These are phyloP conservation scores for Mercenaria mercenaria DNA, from an alignment of 1,140 invertebrate genomes.

Conservation along the genomic window DNA sequence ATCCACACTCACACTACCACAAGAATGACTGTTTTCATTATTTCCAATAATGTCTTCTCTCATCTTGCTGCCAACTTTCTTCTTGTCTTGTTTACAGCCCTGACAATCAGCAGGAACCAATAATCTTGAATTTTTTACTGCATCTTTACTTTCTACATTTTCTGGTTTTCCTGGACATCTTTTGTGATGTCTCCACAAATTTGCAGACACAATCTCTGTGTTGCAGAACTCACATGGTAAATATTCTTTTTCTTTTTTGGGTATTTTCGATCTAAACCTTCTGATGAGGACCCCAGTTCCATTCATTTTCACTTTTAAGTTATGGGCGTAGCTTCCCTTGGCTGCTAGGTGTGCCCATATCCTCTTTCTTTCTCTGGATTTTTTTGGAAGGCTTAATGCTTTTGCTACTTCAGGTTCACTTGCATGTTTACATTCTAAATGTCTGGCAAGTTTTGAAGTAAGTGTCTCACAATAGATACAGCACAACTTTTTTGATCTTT, in stretches of 20 bases:
- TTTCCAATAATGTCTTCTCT: too few relatives aligned
- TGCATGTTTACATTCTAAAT: background rate
- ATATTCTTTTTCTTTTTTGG: background rate
- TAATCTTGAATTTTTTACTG: constrained; percentile 10
- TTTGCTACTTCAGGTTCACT: background rate
- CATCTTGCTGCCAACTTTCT: background rate
- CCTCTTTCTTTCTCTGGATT: background rate
- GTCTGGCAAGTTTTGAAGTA: constrained; percentile 4
- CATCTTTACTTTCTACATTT: background rate
- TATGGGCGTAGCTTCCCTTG: background rate
- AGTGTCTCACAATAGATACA: constrained; percentile 1
- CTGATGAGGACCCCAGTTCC: background rate
- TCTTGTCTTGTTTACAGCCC: background rate
- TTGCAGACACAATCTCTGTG: background rate
- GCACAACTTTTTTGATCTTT: background rate
- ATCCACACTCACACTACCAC: too few relatives aligned
- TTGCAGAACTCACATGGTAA: constrained; percentile 25
- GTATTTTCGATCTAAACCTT: background rate
- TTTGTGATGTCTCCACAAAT: constrained; percentile 30
- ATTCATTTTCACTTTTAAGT: background rate
- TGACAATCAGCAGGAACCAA: background rate
- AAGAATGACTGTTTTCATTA: too few relatives aligned
- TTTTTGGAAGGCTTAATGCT: constrained; percentile 7
- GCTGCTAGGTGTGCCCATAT: background rate
- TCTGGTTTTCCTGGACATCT: background rate